Evolutionary conservation across 2,113 vertebrate genomes (phyloP), one percentile per base, ranked within the genome.

Genomic region (Cyrtonyx montezumae): DNA sequence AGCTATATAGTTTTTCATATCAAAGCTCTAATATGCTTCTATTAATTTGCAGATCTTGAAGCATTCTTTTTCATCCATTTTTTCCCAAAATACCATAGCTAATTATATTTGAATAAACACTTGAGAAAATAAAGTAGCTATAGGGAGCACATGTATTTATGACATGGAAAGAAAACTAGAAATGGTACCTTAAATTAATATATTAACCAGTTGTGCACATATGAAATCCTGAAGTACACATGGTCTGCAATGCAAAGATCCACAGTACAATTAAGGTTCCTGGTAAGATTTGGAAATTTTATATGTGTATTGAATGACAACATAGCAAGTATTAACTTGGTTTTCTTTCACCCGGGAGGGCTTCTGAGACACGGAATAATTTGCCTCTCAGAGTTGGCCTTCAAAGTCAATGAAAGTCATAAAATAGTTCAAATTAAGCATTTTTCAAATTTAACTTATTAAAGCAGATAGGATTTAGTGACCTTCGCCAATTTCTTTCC

Each of bases 51-150:
- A 97, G 95, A 96, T 74, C 69, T 95, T 53, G 85, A 93, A 97
- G 96, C 91, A 95, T 84, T 92, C 70, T 93, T 97, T 96, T 96
- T 79, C 68, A 30, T 63, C 71, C 25, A 45, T 73, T 81, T 88
- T 92, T 88, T 79, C 82, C 79, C 85, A 86, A 96, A 92, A 96
- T 96, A 93, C 83, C 91, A 94, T 77, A 94, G 63, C 49, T 94
- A 87, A 62, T 87, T 40, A 40, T 97, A 97, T 96, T 96, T 96
- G 97, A 97, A 98, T 96, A 95, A 97, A 95, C 88, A 96, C 65
- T 81, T 94, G 82, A 93, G 94, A 88, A 90, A 95, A 90, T 87
- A 55, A 90, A 91, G 82, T 84, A 91, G 93, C 89, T 97, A 92
- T 92, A 95, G 82, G 80, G 67, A 94, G 83, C 83, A 83, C 65